Evolutionary conservation across 2,888 invertebrate genomes (phyloP), one percentile per base, ranked within the genome.

Genomic region (Apotomis turbidana): DNA sequence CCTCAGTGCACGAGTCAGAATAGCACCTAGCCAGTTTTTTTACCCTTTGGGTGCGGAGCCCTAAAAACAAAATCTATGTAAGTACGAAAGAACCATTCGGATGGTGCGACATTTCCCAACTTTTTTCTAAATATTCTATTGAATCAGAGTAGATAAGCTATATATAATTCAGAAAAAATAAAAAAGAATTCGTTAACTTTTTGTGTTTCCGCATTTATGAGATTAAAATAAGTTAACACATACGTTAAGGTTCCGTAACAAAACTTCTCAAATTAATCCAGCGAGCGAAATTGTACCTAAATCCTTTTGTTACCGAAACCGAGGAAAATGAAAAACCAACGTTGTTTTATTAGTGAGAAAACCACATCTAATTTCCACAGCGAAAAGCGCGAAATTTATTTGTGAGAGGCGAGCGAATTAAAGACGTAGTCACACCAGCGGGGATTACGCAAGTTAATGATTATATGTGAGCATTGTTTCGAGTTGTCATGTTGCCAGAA

Each of bases 321-420:
- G 27, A 41, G 61, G 51, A 54, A 67, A 57, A 68, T 46, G 61
- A 62, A 62, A 68, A 71, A 57, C 68, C 68, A 68, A 68, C 68
- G 44, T 59, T 72, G 68, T 72, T 72, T 59, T 59, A 72, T 59
- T 59, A 72, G 72, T 72, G 72, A 46, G 72, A 72, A 71, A 72
- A 68, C 72, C 72, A 72, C 72, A 63, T 72, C 68, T 68, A 63
- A 72, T 72, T 64, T 68, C 59, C 72, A 38, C 59, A 59, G 68
- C 54, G 54, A 68, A 72, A 72, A 57, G 72, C 72, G 72, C 63
- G 46, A 63, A 72, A 72, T 72, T 68, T 68, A 72, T 72, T 72
- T 72, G 63, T 72, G 51, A 52, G 68, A 68, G 59, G 72, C 72
- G 68, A 68, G 62, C 44, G 68, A 68, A 68, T 63, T 72, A 72